A percentile compares a stretch with the other conserved stretches of the same genome.
Evolutionary conservation across 2,888 invertebrate species (phyloP).

Genomic region (Tetropium fuscum): DNA sequence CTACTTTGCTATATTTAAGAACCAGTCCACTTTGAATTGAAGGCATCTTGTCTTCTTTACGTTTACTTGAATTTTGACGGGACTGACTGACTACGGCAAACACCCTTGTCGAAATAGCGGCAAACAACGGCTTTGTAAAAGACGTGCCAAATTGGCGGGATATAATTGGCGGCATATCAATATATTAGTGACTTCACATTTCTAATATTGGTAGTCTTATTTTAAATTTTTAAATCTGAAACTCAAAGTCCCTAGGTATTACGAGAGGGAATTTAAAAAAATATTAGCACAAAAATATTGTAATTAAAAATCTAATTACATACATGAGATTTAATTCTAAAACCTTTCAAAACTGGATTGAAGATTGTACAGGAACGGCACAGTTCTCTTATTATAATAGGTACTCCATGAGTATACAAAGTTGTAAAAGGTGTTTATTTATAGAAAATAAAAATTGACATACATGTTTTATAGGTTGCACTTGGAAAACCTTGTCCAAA

Average conservation of each 20-base stretch:
- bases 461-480: too few species aligned
- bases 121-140: neutral
- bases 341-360: too few species aligned
- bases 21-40: constrained; percentile 40
- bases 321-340: too few species aligned
- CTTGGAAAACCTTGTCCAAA: too few species aligned
- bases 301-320: too few species aligned
- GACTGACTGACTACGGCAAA: neutral
- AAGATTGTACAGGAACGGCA: too few species aligned
- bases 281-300: too few species aligned
- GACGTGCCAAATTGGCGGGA: constrained; percentile 13
- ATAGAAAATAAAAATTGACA: too few species aligned
- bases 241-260: neutral
- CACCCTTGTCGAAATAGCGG: neutral
- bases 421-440: too few species aligned
- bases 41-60: constrained; percentile 46
- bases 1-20: constrained; percentile 79
- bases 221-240: constrained; percentile 1
- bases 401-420: too few species aligned
- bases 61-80: constrained; percentile 2
- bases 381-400: too few species aligned
- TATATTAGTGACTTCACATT: constrained; percentile 4
- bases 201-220: neutral
- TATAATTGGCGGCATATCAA: neutral
- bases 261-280: too few species aligned